These are phyloP conservation scores for Gymnocephalus cernua DNA, from an alignment of 2,113 vertebrate species.

Conservation along the genomic window DNA sequence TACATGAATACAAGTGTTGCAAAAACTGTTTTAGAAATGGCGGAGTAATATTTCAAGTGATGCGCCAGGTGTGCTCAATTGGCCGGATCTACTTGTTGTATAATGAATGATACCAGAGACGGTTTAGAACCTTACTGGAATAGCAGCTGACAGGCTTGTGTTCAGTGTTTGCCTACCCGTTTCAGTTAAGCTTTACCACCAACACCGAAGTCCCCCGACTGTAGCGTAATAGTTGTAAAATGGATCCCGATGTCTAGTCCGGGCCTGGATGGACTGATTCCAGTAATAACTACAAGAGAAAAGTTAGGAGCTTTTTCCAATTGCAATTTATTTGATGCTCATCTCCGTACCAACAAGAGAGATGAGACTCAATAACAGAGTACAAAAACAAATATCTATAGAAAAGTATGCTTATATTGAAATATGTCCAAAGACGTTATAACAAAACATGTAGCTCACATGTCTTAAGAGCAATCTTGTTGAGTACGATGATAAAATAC, in stretches of 20 bases:
- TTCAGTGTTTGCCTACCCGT: neutral
- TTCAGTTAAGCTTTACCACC: neutral
- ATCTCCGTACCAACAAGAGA: slow-evolving; percentile 84
- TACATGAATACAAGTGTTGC: too few relatives aligned
- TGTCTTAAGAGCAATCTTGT: slow-evolving; percentile 79
- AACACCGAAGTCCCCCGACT: too few relatives aligned
- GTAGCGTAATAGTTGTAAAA: neutral
- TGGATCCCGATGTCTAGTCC: neutral
- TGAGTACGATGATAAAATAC: slow-evolving; percentile 82
- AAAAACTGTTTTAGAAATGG: too few relatives aligned
- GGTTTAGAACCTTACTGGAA: neutral
- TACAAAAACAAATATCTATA: slow-evolving; percentile 89
- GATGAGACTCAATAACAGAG: slow-evolving; percentile 84
- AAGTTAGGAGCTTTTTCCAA: slow-evolving; percentile 65
- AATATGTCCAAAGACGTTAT: slow-evolving; percentile 83
- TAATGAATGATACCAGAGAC: too few relatives aligned
- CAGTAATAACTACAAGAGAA: slow-evolving; percentile 32
- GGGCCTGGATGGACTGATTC: neutral
- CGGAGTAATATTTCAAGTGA: too few relatives aligned
- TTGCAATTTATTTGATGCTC: slow-evolving; percentile 84
- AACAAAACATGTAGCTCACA: slow-evolving; percentile 82
- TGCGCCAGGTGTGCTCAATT: too few relatives aligned
- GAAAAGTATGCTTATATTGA: slow-evolving; percentile 88
- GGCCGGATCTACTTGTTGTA: too few relatives aligned
- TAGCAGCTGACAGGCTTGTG: neutral